Evolutionary conservation across 2,888 invertebrate genomes (phyloP).

Genomic region (Polydesmus complanatus): DNA sequence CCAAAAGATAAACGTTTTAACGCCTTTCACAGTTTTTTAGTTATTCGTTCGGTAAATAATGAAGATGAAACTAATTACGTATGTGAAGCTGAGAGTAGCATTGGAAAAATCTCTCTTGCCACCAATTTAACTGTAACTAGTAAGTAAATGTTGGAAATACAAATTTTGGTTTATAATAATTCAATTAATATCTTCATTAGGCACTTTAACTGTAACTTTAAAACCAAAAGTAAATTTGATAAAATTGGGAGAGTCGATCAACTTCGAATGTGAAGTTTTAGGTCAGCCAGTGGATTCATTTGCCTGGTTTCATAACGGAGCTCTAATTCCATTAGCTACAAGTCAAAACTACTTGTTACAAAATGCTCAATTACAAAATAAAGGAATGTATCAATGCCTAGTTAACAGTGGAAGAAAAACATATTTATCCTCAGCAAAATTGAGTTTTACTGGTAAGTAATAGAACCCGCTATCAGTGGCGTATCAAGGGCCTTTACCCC

Average conservation of each 20-base stretch:
- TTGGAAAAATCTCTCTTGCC: neutral
- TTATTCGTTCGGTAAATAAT: neutral
- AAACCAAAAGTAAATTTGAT: neutral
- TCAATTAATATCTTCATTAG: neutral
- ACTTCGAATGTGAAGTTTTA: neutral
- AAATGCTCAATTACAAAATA: neutral
- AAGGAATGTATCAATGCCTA: conserved; percentile 3
- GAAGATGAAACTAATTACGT: neutral
- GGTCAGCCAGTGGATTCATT: neutral
- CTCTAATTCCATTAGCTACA: neutral
- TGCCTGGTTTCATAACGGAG: neutral
- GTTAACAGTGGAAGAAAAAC: neutral
- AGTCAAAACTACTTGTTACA: neutral
- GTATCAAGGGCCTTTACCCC: too few relatives aligned
- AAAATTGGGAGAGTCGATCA: neutral
- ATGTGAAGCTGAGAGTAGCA: neutral
- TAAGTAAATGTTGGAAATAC: neutral
- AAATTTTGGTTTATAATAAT: neutral
- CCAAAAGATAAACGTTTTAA: neutral
- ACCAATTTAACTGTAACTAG: neutral
- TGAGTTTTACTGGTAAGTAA: neutral
- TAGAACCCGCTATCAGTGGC: too few relatives aligned
- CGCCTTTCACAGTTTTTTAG: neutral
- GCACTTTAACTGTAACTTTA: neutral
- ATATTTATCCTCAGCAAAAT: neutral